Evolutionary conservation across 37 sponge, comb jelly and placozoan species (phyloP), one percentile per base, ranked within the genome.

Genomic region (Beroe ovata): DNA sequence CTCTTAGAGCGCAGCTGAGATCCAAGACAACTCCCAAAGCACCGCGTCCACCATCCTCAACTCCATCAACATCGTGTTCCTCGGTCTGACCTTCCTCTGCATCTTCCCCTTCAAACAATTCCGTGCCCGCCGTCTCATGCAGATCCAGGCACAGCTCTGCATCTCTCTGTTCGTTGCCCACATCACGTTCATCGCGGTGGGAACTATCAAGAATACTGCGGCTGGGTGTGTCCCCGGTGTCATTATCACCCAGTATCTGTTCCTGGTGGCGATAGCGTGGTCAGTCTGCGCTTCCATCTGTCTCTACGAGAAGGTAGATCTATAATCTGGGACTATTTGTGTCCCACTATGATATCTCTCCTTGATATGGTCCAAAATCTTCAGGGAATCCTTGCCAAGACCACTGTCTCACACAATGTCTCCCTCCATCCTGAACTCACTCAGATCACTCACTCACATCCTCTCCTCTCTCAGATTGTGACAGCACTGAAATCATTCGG

Each of bases 191-290:
- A 37, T 77, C 41, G 33, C 33, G 28, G 8, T 42, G 42, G 84
- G 84, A 18, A 77, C 84, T 1, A 42, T 36, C 1, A 42, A 11
- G 36, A 36, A 19, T n/a, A 19, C 41, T 3, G 33, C 14, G 4
- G 11, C 19, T 3, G 84, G 36, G 38, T 77, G 84, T 25, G 54
- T 77, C 47, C 84, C 84, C n/a, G 54, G 42, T n/a, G 84, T 77
- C 25, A 77, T 77, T 4, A 77, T 77, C n/a, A 35, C 33, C 3
- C 84, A 77, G 84, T 77, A 77, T 25, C 42, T 77, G 47, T 77
- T 77, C 84, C 84, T 77, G 54, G 84, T 77, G 33, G 84, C 84
- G 28, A 36, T 77, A 41, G 84, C 84, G 26, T 77, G 84, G 84
- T 77, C 84, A 25, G 84, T 77, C 19, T 77, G 84, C 41, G 84